A percentile compares a stretch with the other conserved stretches of the same genome.
Evolutionary conservation across 2,888 invertebrate species (phyloP).

Genomic region (Andrena bicolor): DNA sequence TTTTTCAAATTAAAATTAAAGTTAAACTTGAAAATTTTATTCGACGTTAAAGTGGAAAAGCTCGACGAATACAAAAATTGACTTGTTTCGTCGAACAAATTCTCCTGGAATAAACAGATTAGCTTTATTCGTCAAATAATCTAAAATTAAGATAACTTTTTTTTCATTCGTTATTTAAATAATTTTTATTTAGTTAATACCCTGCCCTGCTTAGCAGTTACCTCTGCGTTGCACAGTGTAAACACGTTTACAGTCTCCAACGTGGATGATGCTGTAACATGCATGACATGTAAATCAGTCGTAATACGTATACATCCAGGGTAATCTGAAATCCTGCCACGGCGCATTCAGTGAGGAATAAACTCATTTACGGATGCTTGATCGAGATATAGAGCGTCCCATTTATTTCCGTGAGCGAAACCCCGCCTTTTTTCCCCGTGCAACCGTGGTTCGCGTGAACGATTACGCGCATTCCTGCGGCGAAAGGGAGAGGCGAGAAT

Average conservation of each 20-base stretch:
- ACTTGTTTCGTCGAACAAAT: no score
- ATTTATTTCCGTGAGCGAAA: conserved; percentile 60
- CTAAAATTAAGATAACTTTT: no score
- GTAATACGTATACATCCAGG: conserved; percentile 29
- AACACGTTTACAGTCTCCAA: conserved; percentile 19
- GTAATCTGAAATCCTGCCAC: conserved; percentile 47
- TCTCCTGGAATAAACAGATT: no score
- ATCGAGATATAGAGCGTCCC: conserved; percentile 62
- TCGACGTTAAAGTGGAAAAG: no score
- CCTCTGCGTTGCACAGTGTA: conserved; percentile 10
- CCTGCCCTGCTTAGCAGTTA: background rate
- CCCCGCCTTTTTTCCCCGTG: conserved; percentile 31
- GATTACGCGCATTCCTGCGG: conserved; percentile 52
- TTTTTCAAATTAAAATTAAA: no score
- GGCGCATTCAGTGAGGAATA: conserved; percentile 48
- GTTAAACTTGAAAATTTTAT: no score
- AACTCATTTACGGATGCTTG: conserved; percentile 62
- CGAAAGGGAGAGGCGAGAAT: background rate
- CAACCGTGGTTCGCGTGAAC: conserved; percentile 40
- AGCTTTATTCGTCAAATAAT: no score
- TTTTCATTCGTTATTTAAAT: no score
- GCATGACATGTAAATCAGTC: conserved; percentile 57
- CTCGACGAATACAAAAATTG: no score
- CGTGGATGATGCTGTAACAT: conserved; percentile 19
- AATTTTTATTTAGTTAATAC: no score